Conservation (phyloP, 2,888 invertebrate genomes). For the Troides aeacus region DNA sequence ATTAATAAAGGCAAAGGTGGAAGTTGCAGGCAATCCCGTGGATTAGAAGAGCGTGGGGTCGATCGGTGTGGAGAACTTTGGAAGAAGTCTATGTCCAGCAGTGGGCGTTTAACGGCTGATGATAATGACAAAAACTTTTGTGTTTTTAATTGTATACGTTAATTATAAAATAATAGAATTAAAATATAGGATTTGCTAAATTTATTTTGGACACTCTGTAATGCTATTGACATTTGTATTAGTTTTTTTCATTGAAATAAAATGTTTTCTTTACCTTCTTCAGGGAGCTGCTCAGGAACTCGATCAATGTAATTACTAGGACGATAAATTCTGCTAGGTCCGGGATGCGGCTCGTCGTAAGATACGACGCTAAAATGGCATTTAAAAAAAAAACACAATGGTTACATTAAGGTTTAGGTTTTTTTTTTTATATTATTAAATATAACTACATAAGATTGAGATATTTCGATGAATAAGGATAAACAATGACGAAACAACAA, state of each 20-base stretch:
- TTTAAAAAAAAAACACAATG: constrained; percentile 19
- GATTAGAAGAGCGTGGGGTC: no score
- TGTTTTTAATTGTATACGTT: no score
- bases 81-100: no score
- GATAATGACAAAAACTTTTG: no score
- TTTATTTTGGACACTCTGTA: no score
- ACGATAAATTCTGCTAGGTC: constrained; percentile 44
- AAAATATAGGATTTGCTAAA: no score
- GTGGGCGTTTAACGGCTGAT: no score
- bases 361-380: constrained; percentile 50
- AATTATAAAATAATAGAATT: no score
- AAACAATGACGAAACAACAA: not conserved
- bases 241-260: not conserved
- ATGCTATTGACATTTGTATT: no score
- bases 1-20: no score
- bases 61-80: no score
- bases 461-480: not conserved
- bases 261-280: constrained; percentile 45
- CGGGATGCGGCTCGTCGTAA: constrained; percentile 54
- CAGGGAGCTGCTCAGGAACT: constrained; percentile 46
- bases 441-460: not conserved
- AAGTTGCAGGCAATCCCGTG: no score
- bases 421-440: constrained; percentile 11
- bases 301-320: constrained; percentile 56
- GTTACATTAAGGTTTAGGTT: not conserved